These are phyloP conservation scores for Pycnonotus jocosus DNA, from an alignment of 2,113 vertebrate species.

Conservation along the genomic window DNA sequence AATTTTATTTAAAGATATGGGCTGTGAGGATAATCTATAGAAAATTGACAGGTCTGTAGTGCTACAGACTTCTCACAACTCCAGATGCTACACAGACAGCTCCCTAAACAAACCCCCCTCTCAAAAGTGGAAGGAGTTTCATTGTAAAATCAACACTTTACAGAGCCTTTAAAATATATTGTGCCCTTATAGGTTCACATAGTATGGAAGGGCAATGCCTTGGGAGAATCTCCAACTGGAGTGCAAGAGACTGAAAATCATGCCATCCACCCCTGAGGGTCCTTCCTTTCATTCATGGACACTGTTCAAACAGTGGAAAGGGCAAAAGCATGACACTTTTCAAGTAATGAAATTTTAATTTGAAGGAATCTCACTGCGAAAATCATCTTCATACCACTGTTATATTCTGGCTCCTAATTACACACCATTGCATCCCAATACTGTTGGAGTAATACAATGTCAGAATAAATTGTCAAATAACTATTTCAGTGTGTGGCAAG, in stretches of 20 bases:
- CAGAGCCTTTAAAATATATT: not conserved
- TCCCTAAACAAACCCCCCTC: not conserved
- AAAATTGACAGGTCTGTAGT: not conserved
- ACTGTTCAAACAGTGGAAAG: not conserved
- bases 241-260: not conserved
- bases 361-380: not conserved
- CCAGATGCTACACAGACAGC: not conserved
- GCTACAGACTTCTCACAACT: not conserved
- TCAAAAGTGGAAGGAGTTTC: not conserved
- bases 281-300: not conserved
- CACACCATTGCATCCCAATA: not conserved
- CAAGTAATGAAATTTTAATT: conserved; percentile 26
- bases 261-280: rapidly evolving
- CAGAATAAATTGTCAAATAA: conserved; percentile 8
- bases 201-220: not conserved
- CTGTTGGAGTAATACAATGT: conserved; percentile 1
- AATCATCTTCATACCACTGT: not conserved
- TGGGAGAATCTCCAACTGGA: rapidly evolving
- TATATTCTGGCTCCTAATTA: not conserved
- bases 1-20: not conserved
- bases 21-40: not conserved
- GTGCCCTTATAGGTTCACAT: not conserved
- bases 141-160: not conserved
- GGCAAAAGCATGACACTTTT: not conserved
- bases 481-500: not conserved